Percentiles rank a stretch among this genome's conserved stretches.
phyloP scores from a whole-genome alignment of 2,888 invertebrate genomes.

The Parnassius glacialis region DNA sequence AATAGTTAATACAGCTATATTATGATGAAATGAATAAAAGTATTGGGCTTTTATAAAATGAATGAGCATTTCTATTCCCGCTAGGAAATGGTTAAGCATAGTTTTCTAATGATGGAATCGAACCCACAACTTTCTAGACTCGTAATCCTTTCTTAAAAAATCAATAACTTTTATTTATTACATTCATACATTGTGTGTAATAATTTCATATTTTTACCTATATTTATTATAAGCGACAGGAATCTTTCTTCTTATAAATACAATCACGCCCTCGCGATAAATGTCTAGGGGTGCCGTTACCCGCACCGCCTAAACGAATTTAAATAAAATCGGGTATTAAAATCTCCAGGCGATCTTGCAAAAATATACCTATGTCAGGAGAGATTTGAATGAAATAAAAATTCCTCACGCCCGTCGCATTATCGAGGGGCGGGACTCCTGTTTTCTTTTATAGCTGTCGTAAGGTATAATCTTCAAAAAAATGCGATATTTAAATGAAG shows the following conservation, averaged over 20 bases:
- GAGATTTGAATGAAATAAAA: constrained; percentile 80
- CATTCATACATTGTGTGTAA: too few species aligned
- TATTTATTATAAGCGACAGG: constrained; percentile 28
- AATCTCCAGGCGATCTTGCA: constrained; percentile 76
- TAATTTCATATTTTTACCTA: not conserved
- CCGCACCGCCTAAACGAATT: constrained; percentile 75
- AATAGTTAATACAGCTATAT: too few species aligned
- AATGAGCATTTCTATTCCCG: too few species aligned
- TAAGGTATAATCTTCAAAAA: constrained; percentile 81
- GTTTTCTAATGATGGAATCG: not conserved
- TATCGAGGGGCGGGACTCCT: constrained; percentile 76
- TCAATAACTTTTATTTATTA: too few species aligned
- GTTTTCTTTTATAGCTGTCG: constrained; percentile 81
- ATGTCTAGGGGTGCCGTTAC: constrained; percentile 71
- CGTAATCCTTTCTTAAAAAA: too few species aligned
- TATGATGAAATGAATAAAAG: too few species aligned
- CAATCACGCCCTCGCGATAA: constrained; percentile 75
- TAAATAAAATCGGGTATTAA: constrained; percentile 79
- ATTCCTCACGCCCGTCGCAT: constrained; percentile 78
- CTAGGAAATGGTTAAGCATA: not conserved
- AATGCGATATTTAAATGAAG: constrained; percentile 81
- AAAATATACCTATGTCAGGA: constrained; percentile 79
- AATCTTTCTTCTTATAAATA: constrained; percentile 66
- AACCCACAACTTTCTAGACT: too few species aligned
- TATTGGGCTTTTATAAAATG: too few species aligned